These are phyloP conservation scores for Melangyna quadrimaculata DNA, from an alignment of 2,888 invertebrate species.

Conservation along the genomic window DNA sequence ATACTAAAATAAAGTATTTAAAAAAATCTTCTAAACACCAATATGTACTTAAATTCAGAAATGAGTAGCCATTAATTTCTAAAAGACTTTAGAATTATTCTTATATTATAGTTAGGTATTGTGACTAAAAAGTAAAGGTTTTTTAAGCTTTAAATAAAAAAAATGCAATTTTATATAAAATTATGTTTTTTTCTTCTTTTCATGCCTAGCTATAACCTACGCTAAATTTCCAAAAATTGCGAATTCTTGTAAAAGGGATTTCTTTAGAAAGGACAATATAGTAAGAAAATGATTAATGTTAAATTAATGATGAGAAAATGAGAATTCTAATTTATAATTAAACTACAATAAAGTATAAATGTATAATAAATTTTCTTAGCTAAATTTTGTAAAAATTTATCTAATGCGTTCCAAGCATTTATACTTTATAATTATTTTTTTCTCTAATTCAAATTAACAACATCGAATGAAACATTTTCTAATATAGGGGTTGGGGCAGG, in stretches of 20 bases:
- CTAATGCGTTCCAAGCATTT: constrained; percentile 48
- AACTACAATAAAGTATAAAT: constrained; percentile 17
- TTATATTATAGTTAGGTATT: background rate
- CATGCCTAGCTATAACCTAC: background rate
- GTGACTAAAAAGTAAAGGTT: background rate
- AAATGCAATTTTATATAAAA: background rate
- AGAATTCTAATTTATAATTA: constrained; percentile 16
- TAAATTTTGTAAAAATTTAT: constrained; percentile 32
- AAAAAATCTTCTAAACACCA: background rate
- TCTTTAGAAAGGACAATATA: background rate
- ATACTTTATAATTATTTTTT: background rate
- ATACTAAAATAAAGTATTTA: background rate
- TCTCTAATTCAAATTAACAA: constrained; percentile 19
- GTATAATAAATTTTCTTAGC: constrained; percentile 6
- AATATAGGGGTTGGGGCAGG: background rate
- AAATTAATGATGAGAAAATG: constrained; percentile 36
- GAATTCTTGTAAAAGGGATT: constrained; percentile 44
- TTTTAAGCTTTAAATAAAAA: background rate
- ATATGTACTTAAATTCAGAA: background rate
- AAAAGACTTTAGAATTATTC: background rate
- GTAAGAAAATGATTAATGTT: background rate
- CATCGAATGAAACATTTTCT: constrained; percentile 42
- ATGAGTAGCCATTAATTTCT: background rate
- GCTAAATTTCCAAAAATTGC: constrained; percentile 11
- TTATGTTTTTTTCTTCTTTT: background rate